Percentiles rank a stretch among this genome's conserved stretches.
These are phyloP conservation scores for Brachyistius frenatus DNA, from an alignment of 2,113 vertebrate species.

Conservation along the genomic window DNA sequence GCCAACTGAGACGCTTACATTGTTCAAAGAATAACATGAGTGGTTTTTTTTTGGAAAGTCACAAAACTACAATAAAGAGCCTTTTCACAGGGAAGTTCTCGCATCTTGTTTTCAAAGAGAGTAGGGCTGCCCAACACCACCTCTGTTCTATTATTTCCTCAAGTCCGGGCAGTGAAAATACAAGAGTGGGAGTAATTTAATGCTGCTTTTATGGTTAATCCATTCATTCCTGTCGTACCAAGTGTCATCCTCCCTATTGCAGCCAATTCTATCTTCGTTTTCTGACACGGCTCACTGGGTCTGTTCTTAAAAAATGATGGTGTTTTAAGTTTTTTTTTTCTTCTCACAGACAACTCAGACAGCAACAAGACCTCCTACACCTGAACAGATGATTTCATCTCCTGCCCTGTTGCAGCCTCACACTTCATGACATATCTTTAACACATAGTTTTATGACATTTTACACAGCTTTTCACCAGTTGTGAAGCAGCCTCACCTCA, in stretches of 20 bases:
- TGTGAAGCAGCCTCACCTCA: too few species aligned
- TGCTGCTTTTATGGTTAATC: conserved; percentile 11
- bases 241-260: too few species aligned
- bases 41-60: background rate
- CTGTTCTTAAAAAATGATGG: too few species aligned
- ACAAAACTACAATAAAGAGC: background rate
- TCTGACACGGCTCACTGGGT: background rate
- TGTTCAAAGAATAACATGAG: conserved; percentile 3
- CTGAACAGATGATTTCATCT: too few species aligned
- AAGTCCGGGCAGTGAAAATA: conserved; percentile 8
- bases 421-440: too few species aligned
- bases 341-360: too few species aligned
- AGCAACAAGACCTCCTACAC: too few species aligned
- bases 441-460: too few species aligned
- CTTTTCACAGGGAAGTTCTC: too few species aligned
- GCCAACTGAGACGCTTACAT: conserved; percentile 17
- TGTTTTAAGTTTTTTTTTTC: too few species aligned
- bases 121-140: background rate
- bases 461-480: too few species aligned
- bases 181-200: background rate
- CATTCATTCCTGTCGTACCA: conserved; percentile 1
- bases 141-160: conserved; percentile 21
- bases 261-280: background rate
- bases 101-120: background rate
- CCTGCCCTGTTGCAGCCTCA: too few species aligned